Evolutionary conservation across 2,113 vertebrate genomes (phyloP).

Genomic region (Laterallus jamaicensis): DNA sequence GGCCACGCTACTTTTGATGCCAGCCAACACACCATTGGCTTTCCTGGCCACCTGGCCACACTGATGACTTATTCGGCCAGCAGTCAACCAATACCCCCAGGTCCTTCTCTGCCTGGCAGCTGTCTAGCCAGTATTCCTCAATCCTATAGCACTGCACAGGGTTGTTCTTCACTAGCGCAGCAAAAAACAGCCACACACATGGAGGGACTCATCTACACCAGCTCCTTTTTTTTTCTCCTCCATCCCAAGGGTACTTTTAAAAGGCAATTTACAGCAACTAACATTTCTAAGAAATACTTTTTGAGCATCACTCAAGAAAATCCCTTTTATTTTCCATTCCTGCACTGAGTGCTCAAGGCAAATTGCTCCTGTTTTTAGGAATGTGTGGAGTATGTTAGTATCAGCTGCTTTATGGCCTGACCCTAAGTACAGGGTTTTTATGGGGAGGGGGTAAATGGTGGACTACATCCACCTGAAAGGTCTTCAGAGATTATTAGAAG

Average conservation of each 20-base stretch:
- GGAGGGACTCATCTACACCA: not conserved
- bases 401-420: not conserved
- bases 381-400: not conserved
- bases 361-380: not conserved
- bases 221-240: not conserved
- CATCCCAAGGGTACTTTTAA: not conserved
- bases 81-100: too few relatives aligned
- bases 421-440: not conserved
- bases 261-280: not conserved
- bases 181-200: fast-evolving
- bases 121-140: too few relatives aligned
- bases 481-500: not conserved
- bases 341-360: not conserved
- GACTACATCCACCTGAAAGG: not conserved
- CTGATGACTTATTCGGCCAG: too few relatives aligned
- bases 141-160: too few relatives aligned
- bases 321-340: not conserved
- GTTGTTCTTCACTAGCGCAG: too few relatives aligned
- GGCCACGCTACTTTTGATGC: too few relatives aligned
- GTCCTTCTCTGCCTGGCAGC: too few relatives aligned
- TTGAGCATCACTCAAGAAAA: not conserved
- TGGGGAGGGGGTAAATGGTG: not conserved
- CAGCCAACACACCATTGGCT: too few relatives aligned
- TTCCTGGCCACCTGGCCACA: too few relatives aligned
- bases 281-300: not conserved